Percentiles rank a stretch among this genome's conserved stretches.
Evolutionary conservation across 2,888 invertebrate species (phyloP).

Genomic region (Ornithoptera alexandrae): DNA sequence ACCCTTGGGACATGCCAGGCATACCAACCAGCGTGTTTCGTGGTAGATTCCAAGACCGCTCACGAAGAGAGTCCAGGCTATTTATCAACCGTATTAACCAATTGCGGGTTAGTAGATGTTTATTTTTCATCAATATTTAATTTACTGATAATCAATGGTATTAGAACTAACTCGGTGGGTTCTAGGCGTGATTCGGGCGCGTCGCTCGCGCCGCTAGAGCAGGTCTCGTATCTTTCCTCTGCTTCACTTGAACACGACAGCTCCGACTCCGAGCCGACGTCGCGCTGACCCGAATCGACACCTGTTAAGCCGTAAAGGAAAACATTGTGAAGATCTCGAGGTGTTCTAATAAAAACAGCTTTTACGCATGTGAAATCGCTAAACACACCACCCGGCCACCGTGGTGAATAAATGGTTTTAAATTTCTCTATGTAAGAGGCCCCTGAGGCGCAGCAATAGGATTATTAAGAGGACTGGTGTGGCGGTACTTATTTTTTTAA

Average conservation of each 20-base stretch:
- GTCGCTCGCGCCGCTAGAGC: slow-evolving; percentile 83
- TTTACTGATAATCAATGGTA: too few relatives aligned
- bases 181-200: slow-evolving; percentile 50
- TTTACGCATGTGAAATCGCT: not conserved
- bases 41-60: too few relatives aligned
- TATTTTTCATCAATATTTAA: too few relatives aligned
- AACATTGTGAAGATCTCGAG: not conserved
- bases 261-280: slow-evolving; percentile 64
- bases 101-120: too few relatives aligned
- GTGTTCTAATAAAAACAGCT: not conserved
- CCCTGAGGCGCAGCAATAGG: not conserved
- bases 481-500: not conserved
- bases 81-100: too few relatives aligned
- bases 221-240: slow-evolving; percentile 94
- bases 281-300: slow-evolving; percentile 45
- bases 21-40: too few relatives aligned
- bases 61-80: too few relatives aligned
- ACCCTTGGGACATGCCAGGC: too few relatives aligned
- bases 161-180: slow-evolving; percentile 40
- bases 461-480: not conserved
- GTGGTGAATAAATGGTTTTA: too few relatives aligned
- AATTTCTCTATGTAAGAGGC: too few relatives aligned
- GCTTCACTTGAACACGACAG: slow-evolving; percentile 81
- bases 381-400: not conserved
- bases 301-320: slow-evolving; percentile 34